These are phyloP conservation scores for Cynaeus angustus DNA, from an alignment of 2,888 invertebrate species.

Conservation along the genomic window DNA sequence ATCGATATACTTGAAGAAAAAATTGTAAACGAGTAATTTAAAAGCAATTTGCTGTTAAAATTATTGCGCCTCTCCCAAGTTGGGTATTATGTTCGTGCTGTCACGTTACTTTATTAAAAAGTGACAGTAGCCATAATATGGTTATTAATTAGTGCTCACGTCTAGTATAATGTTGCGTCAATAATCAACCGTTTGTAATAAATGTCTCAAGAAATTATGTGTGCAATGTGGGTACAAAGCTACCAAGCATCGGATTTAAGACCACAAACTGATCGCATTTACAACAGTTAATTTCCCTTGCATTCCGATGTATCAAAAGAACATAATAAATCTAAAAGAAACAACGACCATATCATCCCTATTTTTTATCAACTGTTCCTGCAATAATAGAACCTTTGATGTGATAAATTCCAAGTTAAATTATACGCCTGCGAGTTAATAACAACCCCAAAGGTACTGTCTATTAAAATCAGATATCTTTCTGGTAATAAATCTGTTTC, in stretches of 20 bases:
- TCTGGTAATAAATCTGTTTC: constrained; percentile 39
- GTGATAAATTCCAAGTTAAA: constrained; percentile 36
- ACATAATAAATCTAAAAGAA: constrained; percentile 30
- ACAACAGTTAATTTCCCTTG: constrained; percentile 23
- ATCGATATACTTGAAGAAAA: background rate
- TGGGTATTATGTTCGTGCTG: constrained; percentile 10
- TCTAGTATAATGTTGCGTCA: constrained; percentile 12
- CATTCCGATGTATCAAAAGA: constrained; percentile 25
- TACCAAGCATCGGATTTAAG: constrained; percentile 16
- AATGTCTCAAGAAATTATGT: constrained; percentile 29
- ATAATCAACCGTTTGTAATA: constrained; percentile 33
- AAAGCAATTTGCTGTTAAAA: constrained; percentile 1
- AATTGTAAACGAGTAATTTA: background rate
- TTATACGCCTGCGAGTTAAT: constrained; percentile 40
- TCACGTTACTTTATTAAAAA: constrained; percentile 20
- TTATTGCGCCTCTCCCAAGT: background rate
- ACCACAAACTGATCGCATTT: constrained; percentile 16
- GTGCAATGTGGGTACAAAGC: constrained; percentile 7
- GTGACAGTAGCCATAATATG: constrained; percentile 11
- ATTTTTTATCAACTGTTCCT: constrained; percentile 23
- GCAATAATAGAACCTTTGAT: constrained; percentile 27
- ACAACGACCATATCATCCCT: constrained; percentile 31
- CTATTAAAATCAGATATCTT: constrained; percentile 43
- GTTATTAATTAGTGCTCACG: constrained; percentile 34
- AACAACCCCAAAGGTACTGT: constrained; percentile 38